A percentile compares a stretch with the other conserved stretches of the same genome.
These are phyloP conservation scores for Campoletis sonorensis DNA, from an alignment of 1,140 invertebrate genomes.

Conservation along the genomic window DNA sequence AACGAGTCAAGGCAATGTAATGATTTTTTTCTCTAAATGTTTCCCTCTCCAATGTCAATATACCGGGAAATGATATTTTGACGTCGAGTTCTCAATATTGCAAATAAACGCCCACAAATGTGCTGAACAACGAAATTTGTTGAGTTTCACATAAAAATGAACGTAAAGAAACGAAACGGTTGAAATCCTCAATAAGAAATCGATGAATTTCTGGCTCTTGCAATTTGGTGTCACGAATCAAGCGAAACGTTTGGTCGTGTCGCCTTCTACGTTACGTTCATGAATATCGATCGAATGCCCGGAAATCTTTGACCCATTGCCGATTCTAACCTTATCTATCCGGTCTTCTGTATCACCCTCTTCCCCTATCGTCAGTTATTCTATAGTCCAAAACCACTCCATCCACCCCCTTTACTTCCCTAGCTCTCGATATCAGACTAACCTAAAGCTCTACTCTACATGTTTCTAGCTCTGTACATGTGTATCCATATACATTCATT, in stretches of 20 bases:
- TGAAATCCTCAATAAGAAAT: conserved; percentile 25
- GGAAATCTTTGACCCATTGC: conserved; percentile 28
- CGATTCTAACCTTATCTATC: background rate
- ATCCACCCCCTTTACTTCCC: background rate
- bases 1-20: background rate
- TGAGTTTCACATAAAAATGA: background rate
- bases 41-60: background rate
- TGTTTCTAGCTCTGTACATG: background rate
- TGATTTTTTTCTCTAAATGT: background rate
- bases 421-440: conserved; percentile 11
- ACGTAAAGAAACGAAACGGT: background rate
- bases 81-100: background rate
- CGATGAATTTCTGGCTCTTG: conserved; percentile 13
- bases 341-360: background rate
- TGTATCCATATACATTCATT: background rate
- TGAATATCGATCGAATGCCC: conserved; percentile 32
- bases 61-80: background rate
- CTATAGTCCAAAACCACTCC: conserved; percentile 18
- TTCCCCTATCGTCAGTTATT: conserved; percentile 1
- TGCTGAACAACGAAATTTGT: background rate
- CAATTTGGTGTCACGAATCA: conserved; percentile 1
- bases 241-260: background rate
- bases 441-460: conserved; percentile 6
- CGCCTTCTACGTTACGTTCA: conserved; percentile 10
- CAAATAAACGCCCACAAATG: background rate